Evolutionary conservation across 2,113 vertebrate genomes (phyloP).

Genomic region (Eudorcas thomsonii): DNA sequence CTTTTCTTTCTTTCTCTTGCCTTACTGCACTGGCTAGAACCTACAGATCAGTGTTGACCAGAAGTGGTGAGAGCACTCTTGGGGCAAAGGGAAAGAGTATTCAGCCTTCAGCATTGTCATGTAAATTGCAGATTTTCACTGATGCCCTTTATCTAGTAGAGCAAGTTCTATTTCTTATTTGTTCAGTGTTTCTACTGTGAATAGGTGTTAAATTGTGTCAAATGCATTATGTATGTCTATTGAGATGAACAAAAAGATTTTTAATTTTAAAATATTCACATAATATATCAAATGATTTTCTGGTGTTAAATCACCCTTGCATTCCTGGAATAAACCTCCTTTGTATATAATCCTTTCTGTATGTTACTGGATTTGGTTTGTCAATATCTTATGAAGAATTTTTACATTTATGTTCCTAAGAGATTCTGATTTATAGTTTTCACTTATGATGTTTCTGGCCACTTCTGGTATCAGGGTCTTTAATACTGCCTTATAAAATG

Average conservation of each 20-base stretch:
- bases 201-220: not conserved
- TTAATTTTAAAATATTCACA: not conserved
- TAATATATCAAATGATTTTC: not conserved
- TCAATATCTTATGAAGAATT: not conserved
- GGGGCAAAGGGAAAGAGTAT: not conserved
- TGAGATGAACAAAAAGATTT: not conserved
- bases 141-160: not conserved
- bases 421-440: not conserved
- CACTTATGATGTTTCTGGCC: not conserved
- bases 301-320: not conserved
- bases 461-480: not conserved
- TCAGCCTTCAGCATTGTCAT: not conserved
- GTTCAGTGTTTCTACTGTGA: not conserved
- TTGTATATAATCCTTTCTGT: not conserved
- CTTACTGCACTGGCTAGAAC: not conserved
- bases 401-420: not conserved
- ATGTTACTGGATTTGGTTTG: not conserved
- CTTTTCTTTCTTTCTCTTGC: not conserved
- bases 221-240: not conserved
- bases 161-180: not conserved
- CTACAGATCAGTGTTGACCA: not conserved
- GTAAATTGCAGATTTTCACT: not conserved
- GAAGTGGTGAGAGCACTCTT: not conserved
- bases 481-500: not conserved
- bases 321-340: not conserved